phyloP scores from a whole-genome alignment of 2,888 invertebrate genomes.

The Disparrhopalites patrizii region DNA sequence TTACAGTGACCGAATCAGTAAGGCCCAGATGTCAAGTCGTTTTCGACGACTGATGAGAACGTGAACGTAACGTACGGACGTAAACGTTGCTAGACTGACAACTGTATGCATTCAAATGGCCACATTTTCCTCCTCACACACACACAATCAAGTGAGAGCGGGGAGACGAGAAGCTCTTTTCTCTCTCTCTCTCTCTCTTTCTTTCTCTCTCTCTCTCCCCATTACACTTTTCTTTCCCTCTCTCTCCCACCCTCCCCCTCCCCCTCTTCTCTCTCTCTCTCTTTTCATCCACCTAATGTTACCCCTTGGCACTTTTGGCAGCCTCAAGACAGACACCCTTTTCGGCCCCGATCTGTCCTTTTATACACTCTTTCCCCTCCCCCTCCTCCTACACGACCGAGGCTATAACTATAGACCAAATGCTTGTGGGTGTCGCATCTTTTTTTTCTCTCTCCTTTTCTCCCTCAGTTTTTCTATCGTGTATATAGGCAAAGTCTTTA shows the following conservation, averaged over 20 bases:
- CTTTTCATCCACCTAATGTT: constrained; percentile 35
- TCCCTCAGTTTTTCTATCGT: too few relatives aligned
- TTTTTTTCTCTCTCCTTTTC: too few relatives aligned
- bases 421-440: too few relatives aligned
- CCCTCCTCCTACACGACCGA: neutral
- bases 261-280: constrained; percentile 6
- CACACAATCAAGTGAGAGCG: constrained; percentile 37
- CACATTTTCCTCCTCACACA: constrained; percentile 39
- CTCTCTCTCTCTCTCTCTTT: neutral
- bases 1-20: constrained; percentile 49
- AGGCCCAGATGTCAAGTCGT: constrained; percentile 49
- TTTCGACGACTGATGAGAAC: constrained; percentile 49
- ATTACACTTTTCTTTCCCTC: constrained; percentile 21
- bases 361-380: constrained; percentile 13
- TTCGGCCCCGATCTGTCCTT: constrained; percentile 6
- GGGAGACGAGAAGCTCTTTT: neutral
- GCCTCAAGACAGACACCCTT: constrained; percentile 29
- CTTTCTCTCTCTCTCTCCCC: neutral
- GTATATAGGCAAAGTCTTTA: too few relatives aligned
- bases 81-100: constrained; percentile 48
- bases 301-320: constrained; percentile 31
- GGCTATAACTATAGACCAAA: too few relatives aligned
- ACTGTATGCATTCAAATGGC: constrained; percentile 49
- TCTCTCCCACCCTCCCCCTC: too few relatives aligned
- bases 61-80: constrained; percentile 41